Evolutionary conservation across 2,113 vertebrate genomes (phyloP).

Genomic region (Ploceus nigricollis): DNA sequence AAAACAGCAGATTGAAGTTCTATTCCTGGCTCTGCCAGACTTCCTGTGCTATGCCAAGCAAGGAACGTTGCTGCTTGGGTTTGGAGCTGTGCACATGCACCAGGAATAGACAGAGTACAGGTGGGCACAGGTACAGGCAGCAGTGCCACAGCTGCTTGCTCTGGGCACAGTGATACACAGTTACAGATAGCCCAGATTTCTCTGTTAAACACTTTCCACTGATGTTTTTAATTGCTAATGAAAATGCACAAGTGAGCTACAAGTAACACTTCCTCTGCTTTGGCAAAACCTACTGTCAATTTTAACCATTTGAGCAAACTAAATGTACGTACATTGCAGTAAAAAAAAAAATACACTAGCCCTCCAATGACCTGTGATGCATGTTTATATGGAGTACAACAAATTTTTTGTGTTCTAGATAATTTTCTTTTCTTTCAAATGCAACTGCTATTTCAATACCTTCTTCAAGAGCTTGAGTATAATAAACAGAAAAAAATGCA

Average conservation of each 20-base stretch:
- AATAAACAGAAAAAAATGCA: background rate
- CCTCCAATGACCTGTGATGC: background rate
- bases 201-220: background rate
- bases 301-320: background rate
- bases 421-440: background rate
- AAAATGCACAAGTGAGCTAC: background rate
- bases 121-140: background rate
- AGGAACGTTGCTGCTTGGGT: background rate
- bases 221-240: background rate
- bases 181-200: background rate
- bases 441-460: background rate
- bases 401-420: background rate
- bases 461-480: background rate
- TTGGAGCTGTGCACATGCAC: background rate
- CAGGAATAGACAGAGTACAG: background rate
- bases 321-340: background rate
- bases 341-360: background rate
- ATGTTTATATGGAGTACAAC: background rate
- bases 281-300: background rate
- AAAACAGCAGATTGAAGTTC: constrained; percentile 3
- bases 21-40: constrained; percentile 30
- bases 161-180: background rate
- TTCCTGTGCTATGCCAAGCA: background rate
- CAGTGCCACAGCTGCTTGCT: background rate
- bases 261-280: background rate